These are phyloP conservation scores for Gallinago nigripennis DNA, from an alignment of 2,797 vertebrate species.

Conservation along the genomic window DNA sequence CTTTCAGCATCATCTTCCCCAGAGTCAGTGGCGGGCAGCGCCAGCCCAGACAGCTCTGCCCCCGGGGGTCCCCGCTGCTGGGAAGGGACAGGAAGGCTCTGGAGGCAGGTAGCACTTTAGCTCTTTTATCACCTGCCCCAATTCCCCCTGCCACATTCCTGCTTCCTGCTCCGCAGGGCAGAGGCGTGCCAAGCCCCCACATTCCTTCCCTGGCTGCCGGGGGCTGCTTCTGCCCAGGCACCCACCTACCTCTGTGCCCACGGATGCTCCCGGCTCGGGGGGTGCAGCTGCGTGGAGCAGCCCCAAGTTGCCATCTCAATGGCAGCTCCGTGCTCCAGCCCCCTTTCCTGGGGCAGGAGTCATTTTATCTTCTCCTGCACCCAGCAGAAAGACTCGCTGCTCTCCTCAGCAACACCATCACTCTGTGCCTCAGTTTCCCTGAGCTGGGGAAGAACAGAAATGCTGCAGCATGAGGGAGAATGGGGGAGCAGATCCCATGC, in stretches of 20 bases:
- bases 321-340: not conserved
- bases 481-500: too few species aligned
- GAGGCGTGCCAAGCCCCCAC: slow-evolving; percentile 15
- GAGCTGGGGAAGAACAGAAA: not conserved
- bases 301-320: too few species aligned
- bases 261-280: rapidly evolving
- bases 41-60: slow-evolving; percentile 34
- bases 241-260: not conserved
- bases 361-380: not conserved
- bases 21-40: not conserved
- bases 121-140: slow-evolving; percentile 53
- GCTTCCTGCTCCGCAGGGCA: slow-evolving; percentile 52
- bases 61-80: not conserved
- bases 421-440: not conserved
- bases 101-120: slow-evolving; percentile 21
- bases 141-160: not conserved
- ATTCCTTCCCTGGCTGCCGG: not conserved
- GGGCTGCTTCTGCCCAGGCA: not conserved
- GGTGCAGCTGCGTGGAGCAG: not conserved
- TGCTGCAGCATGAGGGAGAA: rapidly evolving
- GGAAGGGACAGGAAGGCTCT: slow-evolving; percentile 39
- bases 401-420: not conserved
- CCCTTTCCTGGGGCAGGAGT: rapidly evolving
- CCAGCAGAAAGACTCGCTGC: not conserved
- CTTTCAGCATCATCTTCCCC: not conserved